Evolutionary conservation across 2,888 invertebrate species (phyloP).

Genomic region (Diogma glabrata): DNA sequence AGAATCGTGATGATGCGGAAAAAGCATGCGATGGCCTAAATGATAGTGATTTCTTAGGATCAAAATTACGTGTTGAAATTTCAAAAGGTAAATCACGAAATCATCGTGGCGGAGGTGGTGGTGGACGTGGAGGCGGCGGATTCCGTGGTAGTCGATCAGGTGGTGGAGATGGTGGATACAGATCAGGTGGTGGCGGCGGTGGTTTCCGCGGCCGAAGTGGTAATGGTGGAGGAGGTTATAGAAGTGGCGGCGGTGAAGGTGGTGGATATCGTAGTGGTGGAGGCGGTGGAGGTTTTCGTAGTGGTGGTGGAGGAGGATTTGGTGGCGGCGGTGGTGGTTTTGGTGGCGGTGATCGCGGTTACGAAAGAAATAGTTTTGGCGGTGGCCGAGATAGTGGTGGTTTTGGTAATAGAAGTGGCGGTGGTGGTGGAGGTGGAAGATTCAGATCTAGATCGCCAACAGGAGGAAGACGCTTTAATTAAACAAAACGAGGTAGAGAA

Average conservation of each 20-base stretch:
- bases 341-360: constrained; percentile 15
- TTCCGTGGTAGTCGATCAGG: constrained; percentile 37
- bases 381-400: constrained; percentile 17
- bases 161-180: constrained; percentile 37
- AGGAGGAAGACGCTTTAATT: constrained; percentile 8
- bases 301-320: constrained; percentile 17
- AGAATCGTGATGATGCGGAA: constrained; percentile 78
- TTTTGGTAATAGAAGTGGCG: constrained; percentile 20
- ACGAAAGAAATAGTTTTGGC: constrained; percentile 16
- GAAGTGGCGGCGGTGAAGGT: constrained; percentile 6
- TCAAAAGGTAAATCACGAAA: constrained; percentile 69
- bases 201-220: not conserved
- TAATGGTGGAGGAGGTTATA: not conserved
- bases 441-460: constrained; percentile 10
- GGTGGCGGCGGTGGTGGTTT: constrained; percentile 24
- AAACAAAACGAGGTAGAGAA: too few species aligned
- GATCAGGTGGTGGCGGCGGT: constrained; percentile 14
- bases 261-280: constrained; percentile 31
- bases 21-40: constrained; percentile 57
- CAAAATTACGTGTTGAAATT: constrained; percentile 78
- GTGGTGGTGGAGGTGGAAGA: constrained; percentile 7
- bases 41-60: constrained; percentile 66
- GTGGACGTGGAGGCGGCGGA: constrained; percentile 42
- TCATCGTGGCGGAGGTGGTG: constrained; percentile 49
- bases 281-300: constrained; percentile 29